A percentile compares a stretch with the other conserved stretches of the same genome.
Conservation (phyloP, 1,140 invertebrate genomes). For the Diorhabda elongata region DNA sequence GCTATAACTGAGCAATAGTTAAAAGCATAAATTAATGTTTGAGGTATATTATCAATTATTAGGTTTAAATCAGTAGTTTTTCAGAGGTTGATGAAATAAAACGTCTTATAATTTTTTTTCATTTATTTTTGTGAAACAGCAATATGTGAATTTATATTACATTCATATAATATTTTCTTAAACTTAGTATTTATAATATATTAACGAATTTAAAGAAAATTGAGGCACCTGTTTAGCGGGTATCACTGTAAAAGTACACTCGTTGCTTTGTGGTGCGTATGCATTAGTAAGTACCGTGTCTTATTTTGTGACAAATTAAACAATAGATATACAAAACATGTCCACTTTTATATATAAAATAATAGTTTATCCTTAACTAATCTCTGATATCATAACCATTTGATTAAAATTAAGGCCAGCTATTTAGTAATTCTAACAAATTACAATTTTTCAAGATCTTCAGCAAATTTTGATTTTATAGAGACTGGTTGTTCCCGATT, state of each 20-base stretch:
- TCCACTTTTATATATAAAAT: neutral
- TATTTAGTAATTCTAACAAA: too few species aligned
- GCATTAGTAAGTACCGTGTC: slow-evolving; percentile 31
- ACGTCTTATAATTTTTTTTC: slow-evolving; percentile 25
- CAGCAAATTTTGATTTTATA: too few species aligned
- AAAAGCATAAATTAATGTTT: too few species aligned
- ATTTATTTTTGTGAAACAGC: slow-evolving; percentile 44
- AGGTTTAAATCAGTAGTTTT: neutral
- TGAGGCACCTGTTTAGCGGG: slow-evolving; percentile 40
- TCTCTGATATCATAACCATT: too few species aligned
- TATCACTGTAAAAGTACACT: slow-evolving; percentile 36
- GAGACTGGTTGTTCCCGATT: too few species aligned
- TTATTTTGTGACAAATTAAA: slow-evolving; percentile 32
- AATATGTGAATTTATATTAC: slow-evolving; percentile 43
- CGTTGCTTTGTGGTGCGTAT: slow-evolving; percentile 29
- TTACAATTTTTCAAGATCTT: too few species aligned
- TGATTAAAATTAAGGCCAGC: too few species aligned
- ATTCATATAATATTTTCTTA: slow-evolving; percentile 40
- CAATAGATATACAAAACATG: slow-evolving; percentile 34
- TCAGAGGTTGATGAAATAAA: neutral
- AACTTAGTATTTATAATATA: slow-evolving; percentile 41
- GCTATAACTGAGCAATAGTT: too few species aligned
- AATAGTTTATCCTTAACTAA: too few species aligned
- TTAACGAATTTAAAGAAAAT: slow-evolving; percentile 38
- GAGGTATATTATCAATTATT: too few species aligned